Evolutionary conservation across 2,888 invertebrate species (phyloP), one percentile per base, ranked within the genome.

Genomic region (Meliscaeva auricollis): DNA sequence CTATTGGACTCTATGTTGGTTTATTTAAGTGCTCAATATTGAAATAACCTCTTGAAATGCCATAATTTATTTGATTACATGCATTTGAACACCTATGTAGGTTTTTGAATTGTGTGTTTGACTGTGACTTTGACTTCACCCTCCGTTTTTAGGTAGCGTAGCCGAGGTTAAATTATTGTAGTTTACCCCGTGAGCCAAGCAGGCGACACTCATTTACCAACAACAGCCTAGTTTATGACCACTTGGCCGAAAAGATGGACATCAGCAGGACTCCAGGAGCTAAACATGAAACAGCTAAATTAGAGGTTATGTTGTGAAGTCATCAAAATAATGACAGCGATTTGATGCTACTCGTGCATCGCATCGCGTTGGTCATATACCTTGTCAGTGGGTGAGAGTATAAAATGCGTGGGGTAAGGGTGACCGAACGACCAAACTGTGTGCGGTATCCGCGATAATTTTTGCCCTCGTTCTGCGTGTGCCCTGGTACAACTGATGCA

Each of bases 31-130:
- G 84, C 84, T 69, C 52, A 72, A 50, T 50, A 64, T 20, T 73
- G 73, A 62, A 73, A 73, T 73, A 74, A 66, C 73, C 20, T 83
- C 79, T 70, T 41, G 79, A 56, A 84, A 72, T 68, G 84, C 76
- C 72, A 80, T 85, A 85, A 85, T 85, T 85, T 80, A 85, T 85
- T 85, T 80, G 84, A 80, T 76, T 85, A 85, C 84, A 85, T 76
- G 84, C 84, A 85, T 76, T 70, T 76, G 62, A 69, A 85, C 80
- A 85, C 84, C 84, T 85, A 72, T 35, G n/a, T n/a, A 26, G 13
- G 30, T 13, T 7, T 17, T 46, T 56, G 41, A 17, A 58, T 56
- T 22, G 15, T 30, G 38, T 58, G n/a, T n/a, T n/a, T n/a, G n/a
- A n/a, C n/a, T n/a, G n/a, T n/a, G n/a, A n/a, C n/a, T n/a, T n/a